These are phyloP conservation scores for Xiphophorus hellerii DNA, from an alignment of 2,113 vertebrate species.

Conservation along the genomic window DNA sequence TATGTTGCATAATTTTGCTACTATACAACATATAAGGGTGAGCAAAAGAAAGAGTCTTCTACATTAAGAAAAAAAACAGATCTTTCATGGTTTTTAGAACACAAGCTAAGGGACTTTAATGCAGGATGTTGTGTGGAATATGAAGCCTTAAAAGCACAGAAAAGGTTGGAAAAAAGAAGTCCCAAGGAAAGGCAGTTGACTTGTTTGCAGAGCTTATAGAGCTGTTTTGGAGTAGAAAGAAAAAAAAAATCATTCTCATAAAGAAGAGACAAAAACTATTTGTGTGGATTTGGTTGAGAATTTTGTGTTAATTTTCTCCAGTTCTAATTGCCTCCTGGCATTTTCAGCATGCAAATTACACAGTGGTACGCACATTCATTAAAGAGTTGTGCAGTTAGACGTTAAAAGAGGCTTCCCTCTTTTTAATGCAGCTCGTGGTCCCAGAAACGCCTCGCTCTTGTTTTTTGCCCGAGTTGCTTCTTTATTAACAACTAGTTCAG, in stretches of 20 bases:
- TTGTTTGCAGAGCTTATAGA: neutral
- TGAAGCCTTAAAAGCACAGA: slow-evolving; percentile 27
- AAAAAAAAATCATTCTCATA: neutral
- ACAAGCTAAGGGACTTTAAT: neutral
- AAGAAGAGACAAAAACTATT: neutral
- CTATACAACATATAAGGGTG: neutral
- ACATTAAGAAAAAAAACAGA: neutral
- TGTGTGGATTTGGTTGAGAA: neutral
- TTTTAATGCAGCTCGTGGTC: neutral
- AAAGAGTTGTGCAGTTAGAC: neutral
- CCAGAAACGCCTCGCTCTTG: neutral
- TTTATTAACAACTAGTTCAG: neutral
- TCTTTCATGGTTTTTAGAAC: slow-evolving; percentile 20
- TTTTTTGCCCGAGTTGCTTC: neutral
- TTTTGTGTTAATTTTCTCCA: slow-evolving; percentile 5
- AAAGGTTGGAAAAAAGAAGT: neutral
- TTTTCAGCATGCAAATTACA: neutral
- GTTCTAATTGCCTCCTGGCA: neutral
- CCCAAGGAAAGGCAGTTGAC: slow-evolving; percentile 11
- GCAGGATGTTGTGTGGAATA: neutral
- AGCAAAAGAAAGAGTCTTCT: slow-evolving; percentile 12
- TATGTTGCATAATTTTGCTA: neutral
- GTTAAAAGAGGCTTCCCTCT: neutral
- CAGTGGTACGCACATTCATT: slow-evolving; percentile 4
- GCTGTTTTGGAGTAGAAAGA: neutral